Conservation (phyloP, 2,113 vertebrate species). For the Nothobranchius kuhntae region DNA sequence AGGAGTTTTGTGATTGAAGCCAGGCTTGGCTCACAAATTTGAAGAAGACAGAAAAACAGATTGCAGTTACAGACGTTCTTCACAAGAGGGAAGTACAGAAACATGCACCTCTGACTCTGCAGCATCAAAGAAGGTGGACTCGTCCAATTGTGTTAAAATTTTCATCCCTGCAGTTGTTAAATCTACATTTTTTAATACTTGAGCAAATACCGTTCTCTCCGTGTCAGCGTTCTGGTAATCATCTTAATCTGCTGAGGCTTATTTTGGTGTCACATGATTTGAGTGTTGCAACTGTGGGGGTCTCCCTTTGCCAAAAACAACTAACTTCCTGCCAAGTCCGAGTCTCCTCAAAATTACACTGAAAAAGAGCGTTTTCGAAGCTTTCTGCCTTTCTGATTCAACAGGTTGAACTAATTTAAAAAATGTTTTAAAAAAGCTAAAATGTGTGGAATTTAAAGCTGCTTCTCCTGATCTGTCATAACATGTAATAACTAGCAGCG, state of each 20-base stretch:
- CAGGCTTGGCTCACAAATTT: conserved; percentile 74
- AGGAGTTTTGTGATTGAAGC: conserved; percentile 79
- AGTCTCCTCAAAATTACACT: conserved; percentile 48
- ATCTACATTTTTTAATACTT: neutral
- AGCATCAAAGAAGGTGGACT: conserved; percentile 40
- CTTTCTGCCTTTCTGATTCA: conserved; percentile 5
- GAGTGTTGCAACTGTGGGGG: conserved; percentile 34
- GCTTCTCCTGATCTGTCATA: neutral
- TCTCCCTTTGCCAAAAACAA: conserved; percentile 53
- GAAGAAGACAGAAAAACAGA: conserved; percentile 67
- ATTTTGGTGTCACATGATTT: conserved; percentile 53
- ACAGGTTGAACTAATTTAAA: neutral
- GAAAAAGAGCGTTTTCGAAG: conserved; percentile 31
- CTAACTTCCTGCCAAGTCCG: conserved; percentile 46
- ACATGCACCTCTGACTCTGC: conserved; percentile 21
- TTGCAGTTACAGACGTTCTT: conserved; percentile 72
- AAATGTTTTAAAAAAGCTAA: neutral
- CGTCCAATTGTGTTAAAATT: conserved; percentile 14
- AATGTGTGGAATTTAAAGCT: neutral
- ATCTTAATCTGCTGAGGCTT: conserved; percentile 50
- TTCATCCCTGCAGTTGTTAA: conserved; percentile 27
- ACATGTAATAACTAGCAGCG: neutral
- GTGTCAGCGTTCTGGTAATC: conserved; percentile 55
- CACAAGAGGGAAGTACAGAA: conserved; percentile 76
- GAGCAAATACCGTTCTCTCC: conserved; percentile 40